phyloP scores from a whole-genome alignment of 2,113 vertebrate species.

The Cryptomyrus ogoouensis region DNA sequence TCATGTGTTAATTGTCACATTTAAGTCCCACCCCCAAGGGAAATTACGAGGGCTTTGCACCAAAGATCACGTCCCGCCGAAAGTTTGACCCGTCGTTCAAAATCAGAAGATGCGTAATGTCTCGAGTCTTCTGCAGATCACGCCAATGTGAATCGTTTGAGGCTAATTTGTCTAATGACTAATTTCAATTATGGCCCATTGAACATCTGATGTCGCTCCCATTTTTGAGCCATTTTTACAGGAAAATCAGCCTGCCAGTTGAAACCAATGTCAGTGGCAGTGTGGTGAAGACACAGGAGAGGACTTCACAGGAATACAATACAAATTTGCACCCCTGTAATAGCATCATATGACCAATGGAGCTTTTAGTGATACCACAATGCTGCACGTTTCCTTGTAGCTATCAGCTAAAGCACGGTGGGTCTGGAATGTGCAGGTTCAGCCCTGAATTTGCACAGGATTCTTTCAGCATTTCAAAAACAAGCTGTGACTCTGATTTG shows the following conservation, averaged over 20 bases:
- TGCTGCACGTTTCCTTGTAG: neutral
- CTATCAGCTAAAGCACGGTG: neutral
- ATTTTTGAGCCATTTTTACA: neutral
- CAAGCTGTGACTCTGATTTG: neutral
- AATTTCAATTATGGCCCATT: neutral
- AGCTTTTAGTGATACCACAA: neutral
- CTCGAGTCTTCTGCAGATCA: conserved; percentile 1
- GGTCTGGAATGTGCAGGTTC: neutral
- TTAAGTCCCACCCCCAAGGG: neutral
- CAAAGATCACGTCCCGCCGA: neutral
- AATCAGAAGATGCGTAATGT: neutral
- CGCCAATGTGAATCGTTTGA: neutral
- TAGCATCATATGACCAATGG: neutral
- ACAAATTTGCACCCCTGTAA: neutral
- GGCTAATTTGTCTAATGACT: conserved; percentile 5
- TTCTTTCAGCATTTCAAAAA: neutral
- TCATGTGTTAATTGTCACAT: neutral
- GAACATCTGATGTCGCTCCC: neutral
- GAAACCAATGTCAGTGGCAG: neutral
- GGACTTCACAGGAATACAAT: neutral
- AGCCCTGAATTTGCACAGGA: neutral
- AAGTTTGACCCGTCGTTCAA: neutral
- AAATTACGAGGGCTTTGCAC: neutral
- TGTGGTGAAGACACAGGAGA: neutral
- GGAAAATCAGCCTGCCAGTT: neutral